phyloP scores from a whole-genome alignment of 2,113 vertebrate species.

The Anser brachyrhynchus region DNA sequence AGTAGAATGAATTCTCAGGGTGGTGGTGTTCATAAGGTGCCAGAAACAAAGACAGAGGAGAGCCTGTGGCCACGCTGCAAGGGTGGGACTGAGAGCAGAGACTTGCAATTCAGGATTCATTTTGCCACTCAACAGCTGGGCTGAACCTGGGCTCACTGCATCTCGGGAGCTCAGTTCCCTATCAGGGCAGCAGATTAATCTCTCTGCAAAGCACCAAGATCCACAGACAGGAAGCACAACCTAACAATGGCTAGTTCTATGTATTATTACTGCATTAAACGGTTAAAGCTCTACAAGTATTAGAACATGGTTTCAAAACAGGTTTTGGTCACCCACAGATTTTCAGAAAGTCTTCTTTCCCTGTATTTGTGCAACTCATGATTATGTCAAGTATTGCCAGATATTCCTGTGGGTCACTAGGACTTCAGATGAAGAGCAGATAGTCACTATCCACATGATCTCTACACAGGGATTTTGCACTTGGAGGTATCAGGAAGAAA shows the following conservation, averaged over 20 bases:
- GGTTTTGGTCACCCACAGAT: background rate
- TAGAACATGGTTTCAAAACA: background rate
- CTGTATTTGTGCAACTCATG: background rate
- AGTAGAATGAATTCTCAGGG: background rate
- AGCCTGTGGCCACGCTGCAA: background rate
- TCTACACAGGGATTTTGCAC: background rate
- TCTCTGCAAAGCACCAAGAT: background rate
- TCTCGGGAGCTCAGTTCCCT: background rate
- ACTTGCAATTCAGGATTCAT: background rate
- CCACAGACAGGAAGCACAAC: background rate
- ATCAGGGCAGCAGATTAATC: background rate
- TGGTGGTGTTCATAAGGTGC: background rate
- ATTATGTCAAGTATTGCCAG: background rate
- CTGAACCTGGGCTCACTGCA: background rate
- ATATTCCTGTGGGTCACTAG: background rate
- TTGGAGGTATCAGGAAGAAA: background rate
- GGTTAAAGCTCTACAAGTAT: background rate
- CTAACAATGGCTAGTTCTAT: background rate
- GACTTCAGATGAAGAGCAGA: background rate
- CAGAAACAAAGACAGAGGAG: fast-evolving
- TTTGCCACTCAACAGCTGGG: background rate
- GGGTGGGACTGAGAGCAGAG: background rate
- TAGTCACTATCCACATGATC: background rate
- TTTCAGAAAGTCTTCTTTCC: background rate
- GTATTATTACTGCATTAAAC: background rate